Conservation (phyloP, 2,888 invertebrate genomes). For the Mesopsocus fuscifrons region DNA sequence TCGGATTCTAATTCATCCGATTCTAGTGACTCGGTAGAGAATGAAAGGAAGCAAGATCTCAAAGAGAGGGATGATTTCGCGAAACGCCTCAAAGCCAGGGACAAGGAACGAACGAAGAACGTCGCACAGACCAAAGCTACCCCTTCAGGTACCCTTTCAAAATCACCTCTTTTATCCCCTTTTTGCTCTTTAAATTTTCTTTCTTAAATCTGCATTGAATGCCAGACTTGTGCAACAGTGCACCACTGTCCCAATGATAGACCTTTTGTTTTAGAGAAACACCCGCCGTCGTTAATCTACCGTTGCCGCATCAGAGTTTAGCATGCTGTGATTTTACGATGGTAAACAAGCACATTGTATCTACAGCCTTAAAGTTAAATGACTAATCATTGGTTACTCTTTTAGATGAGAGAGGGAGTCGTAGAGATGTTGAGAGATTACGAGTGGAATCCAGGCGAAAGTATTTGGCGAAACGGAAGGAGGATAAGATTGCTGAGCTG, state of each 20-base stretch:
- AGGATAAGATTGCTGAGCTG: conserved; percentile 86
- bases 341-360: too few relatives aligned
- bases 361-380: too few relatives aligned
- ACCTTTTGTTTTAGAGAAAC: too few relatives aligned
- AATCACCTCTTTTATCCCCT: too few relatives aligned
- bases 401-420: conserved; percentile 55
- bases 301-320: too few relatives aligned
- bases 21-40: conserved; percentile 54
- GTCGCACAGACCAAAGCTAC: conserved; percentile 30
- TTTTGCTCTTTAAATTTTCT: too few relatives aligned
- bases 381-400: too few relatives aligned
- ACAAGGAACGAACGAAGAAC: conserved; percentile 74
- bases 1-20: conserved; percentile 22
- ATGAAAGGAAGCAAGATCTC: conserved; percentile 60
- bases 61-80: conserved; percentile 90
- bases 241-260: too few relatives aligned
- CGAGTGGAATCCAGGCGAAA: conserved; percentile 80
- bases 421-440: conserved; percentile 71
- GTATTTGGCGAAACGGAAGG: conserved; percentile 89
- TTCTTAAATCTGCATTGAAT: too few relatives aligned
- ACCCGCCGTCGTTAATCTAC: too few relatives aligned
- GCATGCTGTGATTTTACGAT: too few relatives aligned
- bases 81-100: conserved; percentile 66
- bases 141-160: background rate
- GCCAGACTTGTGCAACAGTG: too few relatives aligned